These are phyloP conservation scores for Pseudomyrmex gracilis DNA, from an alignment of 1,140 invertebrate species.

Conservation along the genomic window DNA sequence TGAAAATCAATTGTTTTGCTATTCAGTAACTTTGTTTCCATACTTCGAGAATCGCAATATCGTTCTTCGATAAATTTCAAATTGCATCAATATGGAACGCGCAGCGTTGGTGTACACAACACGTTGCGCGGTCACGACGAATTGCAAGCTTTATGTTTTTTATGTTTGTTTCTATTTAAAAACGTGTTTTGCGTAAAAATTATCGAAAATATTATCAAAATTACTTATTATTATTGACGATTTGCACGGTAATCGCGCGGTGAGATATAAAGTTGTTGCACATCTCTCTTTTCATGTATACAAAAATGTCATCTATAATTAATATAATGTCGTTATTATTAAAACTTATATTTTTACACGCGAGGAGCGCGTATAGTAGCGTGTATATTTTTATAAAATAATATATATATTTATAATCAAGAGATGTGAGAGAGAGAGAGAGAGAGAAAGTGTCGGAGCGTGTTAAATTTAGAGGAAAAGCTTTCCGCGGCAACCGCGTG, in stretches of 20 bases:
- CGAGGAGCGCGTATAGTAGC: too few relatives aligned
- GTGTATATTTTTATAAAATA: background rate
- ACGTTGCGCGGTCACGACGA: background rate
- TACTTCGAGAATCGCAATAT: constrained; percentile 6
- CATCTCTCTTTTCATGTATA: too few relatives aligned
- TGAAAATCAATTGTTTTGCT: too few relatives aligned
- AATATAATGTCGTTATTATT: too few relatives aligned
- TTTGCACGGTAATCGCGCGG: too few relatives aligned
- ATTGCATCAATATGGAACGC: background rate
- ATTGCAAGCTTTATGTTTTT: background rate
- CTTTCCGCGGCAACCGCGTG: constrained; percentile 46
- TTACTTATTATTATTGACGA: too few relatives aligned
- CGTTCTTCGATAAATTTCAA: background rate
- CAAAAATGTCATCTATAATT: too few relatives aligned
- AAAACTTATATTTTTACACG: too few relatives aligned
- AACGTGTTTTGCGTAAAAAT: background rate
- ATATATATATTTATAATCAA: background rate
- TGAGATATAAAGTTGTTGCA: too few relatives aligned
- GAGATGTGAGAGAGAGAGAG: too few relatives aligned
- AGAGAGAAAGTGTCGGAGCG: background rate
- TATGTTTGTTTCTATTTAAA: background rate
- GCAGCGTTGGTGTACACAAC: background rate
- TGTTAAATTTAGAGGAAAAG: background rate
- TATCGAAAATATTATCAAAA: background rate
- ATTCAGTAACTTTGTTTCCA: background rate